Evolutionary conservation across 2,888 invertebrate genomes (phyloP), one percentile per base, ranked within the genome.

Genomic region (Heteromyza rotundicornis): DNA sequence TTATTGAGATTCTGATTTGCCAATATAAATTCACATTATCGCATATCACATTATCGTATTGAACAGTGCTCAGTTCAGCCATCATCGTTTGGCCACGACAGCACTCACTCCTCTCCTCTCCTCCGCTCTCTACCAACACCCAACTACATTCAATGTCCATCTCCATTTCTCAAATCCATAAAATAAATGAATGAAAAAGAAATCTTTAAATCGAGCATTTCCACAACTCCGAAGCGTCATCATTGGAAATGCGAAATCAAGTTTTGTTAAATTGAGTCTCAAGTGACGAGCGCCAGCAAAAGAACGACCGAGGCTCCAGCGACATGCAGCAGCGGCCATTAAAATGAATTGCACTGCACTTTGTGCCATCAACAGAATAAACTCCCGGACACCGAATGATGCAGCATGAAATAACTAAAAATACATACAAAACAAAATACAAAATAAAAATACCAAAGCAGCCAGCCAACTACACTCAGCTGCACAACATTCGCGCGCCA

Each of bases 261-360:
- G 77, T 76, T 76, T 75, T 73, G 74, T 72, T 75, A 73, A 79
- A 77, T 79, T 74, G 78, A 77, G 78, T 78, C 76, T 79, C 79
- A 76, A 78, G 77, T 79, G 79, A 74, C 71, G 79, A 62, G 68
- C 32, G 35, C 10, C 17, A 53, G 53, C 23, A 51, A 49, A 49
- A 20, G 20, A 49, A 51, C 23, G n/a, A 24, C 24, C 19, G 22
- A 49, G 17, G 23, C n/a, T 22, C 7, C 51, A 51, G 22, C 19
- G 12, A 16, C 35, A 36, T 36, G 8, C 17, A 14, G 22, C 57
- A 67, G 62, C 65, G 62, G 63, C 73, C 72, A 75, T 79, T 76
- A 75, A 78, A 78, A 78, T 77, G 78, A 79, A 79, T 79, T 77
- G 77, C 78, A 69, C 72, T 75, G 76, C 76, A 76, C 76, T 76